Percentiles rank a stretch among this genome's conserved stretches.
These are phyloP conservation scores for Todiramphus saurophagus DNA, from an alignment of 2,113 vertebrate species.

Conservation along the genomic window DNA sequence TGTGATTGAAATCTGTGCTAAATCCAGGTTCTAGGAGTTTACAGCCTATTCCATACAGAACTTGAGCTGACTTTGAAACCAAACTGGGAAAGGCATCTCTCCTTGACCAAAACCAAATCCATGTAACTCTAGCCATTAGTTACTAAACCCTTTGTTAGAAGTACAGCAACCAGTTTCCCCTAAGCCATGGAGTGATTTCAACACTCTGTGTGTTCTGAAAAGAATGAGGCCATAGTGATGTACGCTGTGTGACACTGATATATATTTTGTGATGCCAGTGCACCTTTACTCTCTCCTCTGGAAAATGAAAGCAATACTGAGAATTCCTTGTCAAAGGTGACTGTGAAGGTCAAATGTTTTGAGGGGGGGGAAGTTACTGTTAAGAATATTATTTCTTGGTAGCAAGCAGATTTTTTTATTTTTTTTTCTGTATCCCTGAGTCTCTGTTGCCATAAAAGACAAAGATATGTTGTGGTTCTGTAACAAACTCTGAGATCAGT, in stretches of 20 bases:
- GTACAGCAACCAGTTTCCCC: neutral
- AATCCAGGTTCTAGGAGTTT: neutral
- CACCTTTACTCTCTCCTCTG: neutral
- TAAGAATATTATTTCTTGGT: neutral
- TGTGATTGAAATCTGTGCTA: neutral
- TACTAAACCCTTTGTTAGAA: neutral
- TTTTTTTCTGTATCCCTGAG: neutral
- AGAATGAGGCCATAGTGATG: neutral
- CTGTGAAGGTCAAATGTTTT: neutral
- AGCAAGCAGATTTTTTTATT: neutral
- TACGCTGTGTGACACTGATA: neutral
- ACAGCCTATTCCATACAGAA: neutral
- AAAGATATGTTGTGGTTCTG: neutral
- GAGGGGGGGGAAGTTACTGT: neutral
- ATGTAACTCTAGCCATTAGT: neutral
- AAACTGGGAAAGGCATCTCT: neutral
- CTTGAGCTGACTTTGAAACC: neutral
- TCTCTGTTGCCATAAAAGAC: slow-evolving; percentile 13
- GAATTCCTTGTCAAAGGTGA: neutral
- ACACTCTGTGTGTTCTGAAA: neutral
- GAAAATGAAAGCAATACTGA: neutral
- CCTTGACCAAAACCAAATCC: neutral
- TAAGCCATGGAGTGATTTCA: neutral
- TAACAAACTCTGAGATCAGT: neutral
- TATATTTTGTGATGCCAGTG: neutral